Conservation (phyloP, 1,140 invertebrate species). For the Chionoecetes opilio region DNA sequence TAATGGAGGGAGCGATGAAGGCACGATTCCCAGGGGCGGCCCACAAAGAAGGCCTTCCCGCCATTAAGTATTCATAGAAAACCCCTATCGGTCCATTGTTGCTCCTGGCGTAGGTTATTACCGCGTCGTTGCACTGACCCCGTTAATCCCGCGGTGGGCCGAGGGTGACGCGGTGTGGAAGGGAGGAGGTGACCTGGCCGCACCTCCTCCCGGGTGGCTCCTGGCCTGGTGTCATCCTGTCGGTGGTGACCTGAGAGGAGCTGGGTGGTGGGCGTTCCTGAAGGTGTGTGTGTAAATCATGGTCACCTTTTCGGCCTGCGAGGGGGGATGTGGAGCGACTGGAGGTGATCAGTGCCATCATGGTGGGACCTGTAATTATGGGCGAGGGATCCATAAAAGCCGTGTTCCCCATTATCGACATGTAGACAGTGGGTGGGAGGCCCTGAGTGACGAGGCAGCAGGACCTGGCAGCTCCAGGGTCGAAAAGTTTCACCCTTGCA, state of each 20-base stretch:
- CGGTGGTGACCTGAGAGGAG: background rate
- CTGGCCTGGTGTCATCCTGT: background rate
- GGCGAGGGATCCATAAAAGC: conserved; percentile 38
- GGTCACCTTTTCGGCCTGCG: background rate
- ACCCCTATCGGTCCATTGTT: conserved; percentile 45
- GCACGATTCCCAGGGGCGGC: background rate
- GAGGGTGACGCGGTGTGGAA: background rate
- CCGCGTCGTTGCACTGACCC: conserved; percentile 3
- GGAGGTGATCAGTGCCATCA: background rate
- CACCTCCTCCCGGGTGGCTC: background rate
- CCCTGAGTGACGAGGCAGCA: conserved; percentile 4
- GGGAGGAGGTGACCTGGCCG: conserved; percentile 11
- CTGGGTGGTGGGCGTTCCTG: too few relatives aligned
- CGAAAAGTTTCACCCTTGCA: background rate
- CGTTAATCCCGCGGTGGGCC: background rate
- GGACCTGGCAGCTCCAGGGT: background rate
- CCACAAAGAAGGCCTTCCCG: conserved; percentile 34
- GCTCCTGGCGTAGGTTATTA: conserved; percentile 39
- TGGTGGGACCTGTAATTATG: conserved; percentile 13
- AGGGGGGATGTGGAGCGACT: background rate
- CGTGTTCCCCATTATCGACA: conserved; percentile 45
- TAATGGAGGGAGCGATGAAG: conserved; percentile 6
- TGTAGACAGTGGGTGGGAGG: conserved; percentile 34
- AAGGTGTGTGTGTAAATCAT: background rate
- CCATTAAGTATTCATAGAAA: conserved; percentile 63